phyloP scores from a whole-genome alignment of 2,113 vertebrate genomes.

The Solenodon paradoxus region DNA sequence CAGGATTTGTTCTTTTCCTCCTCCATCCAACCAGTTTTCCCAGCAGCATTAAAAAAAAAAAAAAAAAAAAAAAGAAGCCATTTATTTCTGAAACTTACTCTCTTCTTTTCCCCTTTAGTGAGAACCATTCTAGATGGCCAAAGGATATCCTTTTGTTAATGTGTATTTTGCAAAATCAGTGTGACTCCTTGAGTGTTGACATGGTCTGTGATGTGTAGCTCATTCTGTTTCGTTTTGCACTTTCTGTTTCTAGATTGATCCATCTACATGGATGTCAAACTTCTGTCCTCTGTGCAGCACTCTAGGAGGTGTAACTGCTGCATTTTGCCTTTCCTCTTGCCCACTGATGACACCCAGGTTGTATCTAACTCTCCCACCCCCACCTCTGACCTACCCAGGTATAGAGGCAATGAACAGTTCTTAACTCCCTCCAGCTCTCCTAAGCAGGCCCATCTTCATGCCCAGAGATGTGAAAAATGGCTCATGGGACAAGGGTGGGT shows the following conservation, averaged over 20 bases:
- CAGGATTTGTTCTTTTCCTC: background rate
- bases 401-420: rapidly evolving
- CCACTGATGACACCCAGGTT: background rate
- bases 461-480: background rate
- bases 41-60: background rate
- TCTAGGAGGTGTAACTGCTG: background rate
- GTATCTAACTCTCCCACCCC: background rate
- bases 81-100: background rate
- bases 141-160: background rate
- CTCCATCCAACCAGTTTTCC: background rate
- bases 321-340: background rate
- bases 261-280: no score
- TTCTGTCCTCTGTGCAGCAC: background rate
- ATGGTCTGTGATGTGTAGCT: background rate
- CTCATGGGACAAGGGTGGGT: background rate
- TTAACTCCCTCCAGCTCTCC: background rate
- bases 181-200: background rate
- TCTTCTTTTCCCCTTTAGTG: background rate
- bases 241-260: background rate
- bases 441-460: rapidly evolving
- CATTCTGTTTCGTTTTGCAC: background rate
- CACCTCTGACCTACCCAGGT: background rate
- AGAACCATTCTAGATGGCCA: background rate
- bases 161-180: background rate
- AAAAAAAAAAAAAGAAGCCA: no score